These are phyloP conservation scores for Cantharis lateralis DNA, from an alignment of 2,888 invertebrate genomes.

Conservation along the genomic window DNA sequence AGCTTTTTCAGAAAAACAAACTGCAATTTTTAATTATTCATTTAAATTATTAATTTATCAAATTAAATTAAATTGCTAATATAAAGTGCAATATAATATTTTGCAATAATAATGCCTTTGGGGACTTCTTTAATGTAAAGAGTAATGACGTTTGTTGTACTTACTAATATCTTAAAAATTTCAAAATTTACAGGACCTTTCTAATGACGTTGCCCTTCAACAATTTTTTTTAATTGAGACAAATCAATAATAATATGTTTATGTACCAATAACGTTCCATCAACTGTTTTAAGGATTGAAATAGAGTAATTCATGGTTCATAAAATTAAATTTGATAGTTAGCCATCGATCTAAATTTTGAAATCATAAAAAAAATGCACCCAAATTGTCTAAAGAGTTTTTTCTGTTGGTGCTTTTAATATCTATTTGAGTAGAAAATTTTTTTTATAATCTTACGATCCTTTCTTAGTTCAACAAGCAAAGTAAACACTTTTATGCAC, in stretches of 20 bases:
- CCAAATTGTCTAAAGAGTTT: too few species aligned
- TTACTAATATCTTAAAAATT: neutral
- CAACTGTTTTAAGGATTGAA: neutral
- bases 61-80: neutral
- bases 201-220: neutral
- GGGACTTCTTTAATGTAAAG: neutral
- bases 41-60: neutral
- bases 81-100: neutral
- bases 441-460: too few species aligned
- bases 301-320: neutral
- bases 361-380: too few species aligned
- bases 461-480: too few species aligned
- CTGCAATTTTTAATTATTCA: neutral
- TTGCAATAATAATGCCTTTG: neutral
- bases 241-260: neutral
- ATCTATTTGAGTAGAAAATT: too few species aligned
- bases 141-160: neutral
- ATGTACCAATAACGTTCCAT: neutral
- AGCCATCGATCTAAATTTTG: too few species aligned
- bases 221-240: neutral
- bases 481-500: too few species aligned
- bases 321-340: too few species aligned
- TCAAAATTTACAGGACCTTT: neutral
- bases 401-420: too few species aligned
- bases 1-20: neutral